Percentiles rank a stretch among this genome's conserved stretches.
These are phyloP conservation scores for Aleadryas rufinucha DNA, from an alignment of 2,113 vertebrate genomes.

Conservation along the genomic window DNA sequence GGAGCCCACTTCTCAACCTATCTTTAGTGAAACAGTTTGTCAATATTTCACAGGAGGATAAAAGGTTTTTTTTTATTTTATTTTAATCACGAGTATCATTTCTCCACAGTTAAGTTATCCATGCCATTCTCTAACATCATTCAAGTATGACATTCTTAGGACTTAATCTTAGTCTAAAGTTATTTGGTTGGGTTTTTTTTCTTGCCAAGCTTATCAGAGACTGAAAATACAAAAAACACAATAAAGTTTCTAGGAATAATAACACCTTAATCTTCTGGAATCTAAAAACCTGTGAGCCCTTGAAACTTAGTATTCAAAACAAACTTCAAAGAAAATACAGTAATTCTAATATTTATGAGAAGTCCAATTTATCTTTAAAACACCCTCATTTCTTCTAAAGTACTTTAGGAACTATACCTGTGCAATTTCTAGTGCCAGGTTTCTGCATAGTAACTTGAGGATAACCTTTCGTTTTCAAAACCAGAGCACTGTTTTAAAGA, in stretches of 20 bases:
- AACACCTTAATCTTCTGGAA: not conserved
- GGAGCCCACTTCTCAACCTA: not conserved
- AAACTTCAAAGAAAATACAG: not conserved
- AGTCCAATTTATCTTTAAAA: not conserved
- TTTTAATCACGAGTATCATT: not conserved
- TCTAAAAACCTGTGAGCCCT: not conserved
- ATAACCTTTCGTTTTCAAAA: not conserved
- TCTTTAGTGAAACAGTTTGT: not conserved
- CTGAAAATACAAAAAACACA: not conserved
- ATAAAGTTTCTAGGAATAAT: not conserved
- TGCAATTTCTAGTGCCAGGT: not conserved
- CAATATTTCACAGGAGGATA: not conserved
- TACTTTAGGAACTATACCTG: not conserved
- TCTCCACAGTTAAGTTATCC: not conserved
- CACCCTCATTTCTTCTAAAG: not conserved
- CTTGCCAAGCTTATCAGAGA: not conserved
- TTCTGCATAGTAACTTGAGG: not conserved
- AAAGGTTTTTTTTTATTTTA: not conserved
- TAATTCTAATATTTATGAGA: not conserved
- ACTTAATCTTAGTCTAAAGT: not conserved
- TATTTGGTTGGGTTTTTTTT: not conserved
- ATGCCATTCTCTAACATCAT: not conserved
- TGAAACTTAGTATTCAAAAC: not conserved
- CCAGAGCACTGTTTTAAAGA: not conserved
- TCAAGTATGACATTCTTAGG: not conserved